Evolutionary conservation across 64 coral and sea anemone genomes (phyloP).

Genomic region (Porites australiensis): DNA sequence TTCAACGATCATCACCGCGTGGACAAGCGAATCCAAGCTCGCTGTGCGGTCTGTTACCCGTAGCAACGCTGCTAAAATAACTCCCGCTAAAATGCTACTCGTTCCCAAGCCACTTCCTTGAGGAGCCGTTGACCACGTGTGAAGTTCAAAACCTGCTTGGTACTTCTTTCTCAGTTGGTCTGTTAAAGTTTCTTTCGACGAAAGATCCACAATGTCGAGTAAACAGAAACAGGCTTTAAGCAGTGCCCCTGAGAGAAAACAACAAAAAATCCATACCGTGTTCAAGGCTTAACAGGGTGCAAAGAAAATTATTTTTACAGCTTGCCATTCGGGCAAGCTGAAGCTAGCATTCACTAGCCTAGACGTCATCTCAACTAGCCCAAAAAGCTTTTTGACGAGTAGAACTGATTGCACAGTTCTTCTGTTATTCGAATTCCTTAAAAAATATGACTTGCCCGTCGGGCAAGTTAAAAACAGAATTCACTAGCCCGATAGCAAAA

Average conservation of each 20-base stretch:
- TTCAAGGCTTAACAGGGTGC: too few relatives aligned
- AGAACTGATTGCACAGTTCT: too few relatives aligned
- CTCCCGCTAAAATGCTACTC: conserved; percentile 95
- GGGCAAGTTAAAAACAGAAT: too few relatives aligned
- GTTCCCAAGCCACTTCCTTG: conserved; percentile 97
- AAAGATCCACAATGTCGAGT: conserved; percentile 65
- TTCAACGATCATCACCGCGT: conserved; percentile 90
- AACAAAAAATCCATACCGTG: not conserved
- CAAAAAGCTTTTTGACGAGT: too few relatives aligned
- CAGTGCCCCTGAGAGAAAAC: conserved; percentile 72
- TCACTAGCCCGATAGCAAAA: too few relatives aligned
- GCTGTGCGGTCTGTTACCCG: conserved; percentile 69
- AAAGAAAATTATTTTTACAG: too few relatives aligned
- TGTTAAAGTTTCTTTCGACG: conserved; percentile 58
- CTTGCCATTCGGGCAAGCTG: too few relatives aligned
- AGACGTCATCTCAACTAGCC: too few relatives aligned
- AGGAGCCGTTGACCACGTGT: conserved; percentile 78
- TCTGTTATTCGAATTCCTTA: too few relatives aligned
- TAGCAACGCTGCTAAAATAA: conserved; percentile 80
- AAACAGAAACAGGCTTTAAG: conserved; percentile 88
- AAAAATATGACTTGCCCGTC: too few relatives aligned
- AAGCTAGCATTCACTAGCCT: too few relatives aligned
- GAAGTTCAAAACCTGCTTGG: conserved; percentile 89
- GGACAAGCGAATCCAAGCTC: conserved; percentile 79
- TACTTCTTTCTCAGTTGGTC: conserved; percentile 79